Conservation (phyloP, 2,888 invertebrate species). For the Drosophila pegasa region DNA sequence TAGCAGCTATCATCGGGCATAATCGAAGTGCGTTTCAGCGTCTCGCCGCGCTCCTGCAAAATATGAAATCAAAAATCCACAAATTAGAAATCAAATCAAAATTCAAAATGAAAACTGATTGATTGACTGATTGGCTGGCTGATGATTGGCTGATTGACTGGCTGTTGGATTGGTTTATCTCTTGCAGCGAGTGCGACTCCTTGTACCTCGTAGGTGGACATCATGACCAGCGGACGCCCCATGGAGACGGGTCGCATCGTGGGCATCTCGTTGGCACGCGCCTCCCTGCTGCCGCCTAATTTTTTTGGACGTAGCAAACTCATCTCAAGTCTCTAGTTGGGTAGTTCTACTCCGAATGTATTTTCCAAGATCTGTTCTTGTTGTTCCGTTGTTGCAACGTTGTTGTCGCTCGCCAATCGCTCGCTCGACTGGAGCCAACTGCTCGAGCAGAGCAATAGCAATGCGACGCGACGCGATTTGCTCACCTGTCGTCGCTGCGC, state of each 20-base stretch:
- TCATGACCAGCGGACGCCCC: slow-evolving; percentile 62
- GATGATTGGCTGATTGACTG: slow-evolving; percentile 11
- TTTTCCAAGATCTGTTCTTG: background rate
- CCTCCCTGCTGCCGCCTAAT: slow-evolving; percentile 22
- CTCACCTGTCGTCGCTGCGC: slow-evolving; percentile 33
- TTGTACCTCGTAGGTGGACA: slow-evolving; percentile 72
- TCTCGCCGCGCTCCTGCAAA: slow-evolving; percentile 83
- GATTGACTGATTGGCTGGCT: slow-evolving; percentile 5
- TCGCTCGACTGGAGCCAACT: slow-evolving; percentile 42
- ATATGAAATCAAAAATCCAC: background rate
- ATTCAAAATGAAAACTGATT: slow-evolving; percentile 7
- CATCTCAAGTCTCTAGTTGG: slow-evolving; percentile 42
- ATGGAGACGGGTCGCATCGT: slow-evolving; percentile 73
- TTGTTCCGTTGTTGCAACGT: slow-evolving; percentile 1
- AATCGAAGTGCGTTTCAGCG: slow-evolving; percentile 82
- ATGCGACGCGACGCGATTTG: slow-evolving; percentile 6
- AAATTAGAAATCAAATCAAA: background rate
- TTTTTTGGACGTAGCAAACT: slow-evolving; percentile 66
- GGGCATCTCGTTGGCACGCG: slow-evolving; percentile 60
- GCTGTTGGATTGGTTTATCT: slow-evolving; percentile 4
- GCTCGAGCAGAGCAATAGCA: slow-evolving; percentile 12
- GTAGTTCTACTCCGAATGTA: too few relatives aligned
- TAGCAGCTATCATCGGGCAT: slow-evolving; percentile 83
- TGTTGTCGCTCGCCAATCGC: slow-evolving; percentile 43
- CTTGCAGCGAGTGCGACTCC: background rate